Percentiles rank a stretch among this genome's conserved stretches.
Conservation (phyloP, 2,888 invertebrate species). For the Halictus quadricinctus region DNA sequence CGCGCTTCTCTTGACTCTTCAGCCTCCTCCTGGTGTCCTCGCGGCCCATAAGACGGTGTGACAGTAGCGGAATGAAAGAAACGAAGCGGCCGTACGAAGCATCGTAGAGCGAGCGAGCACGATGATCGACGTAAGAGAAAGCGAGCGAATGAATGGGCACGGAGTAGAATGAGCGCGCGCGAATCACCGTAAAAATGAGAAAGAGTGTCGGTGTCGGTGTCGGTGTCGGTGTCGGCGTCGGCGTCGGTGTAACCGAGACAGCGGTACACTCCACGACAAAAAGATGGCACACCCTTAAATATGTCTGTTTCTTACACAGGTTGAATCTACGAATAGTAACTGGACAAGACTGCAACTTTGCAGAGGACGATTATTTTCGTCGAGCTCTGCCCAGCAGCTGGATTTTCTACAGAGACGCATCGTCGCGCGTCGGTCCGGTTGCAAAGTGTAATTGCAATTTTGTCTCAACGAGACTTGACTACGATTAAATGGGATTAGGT, state of each 20-base stretch:
- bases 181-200: slow-evolving; percentile 22
- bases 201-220: background rate
- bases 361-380: too few relatives aligned
- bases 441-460: too few relatives aligned
- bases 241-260: background rate
- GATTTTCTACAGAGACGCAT: too few relatives aligned
- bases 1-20: background rate
- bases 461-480: too few relatives aligned
- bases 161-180: slow-evolving; percentile 4
- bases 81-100: slow-evolving; percentile 33
- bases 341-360: too few relatives aligned
- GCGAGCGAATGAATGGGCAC: slow-evolving; percentile 29
- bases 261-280: background rate
- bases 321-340: too few relatives aligned
- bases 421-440: too few relatives aligned
- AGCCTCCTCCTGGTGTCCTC: background rate
- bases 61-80: slow-evolving; percentile 45
- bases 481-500: background rate
- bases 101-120: slow-evolving; percentile 11
- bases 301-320: background rate
- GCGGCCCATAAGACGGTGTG: slow-evolving; percentile 2
- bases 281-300: background rate
- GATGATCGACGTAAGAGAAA: slow-evolving; percentile 1
- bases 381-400: too few relatives aligned
- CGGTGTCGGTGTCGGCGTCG: background rate